Evolutionary conservation across 2,888 invertebrate species (phyloP), one percentile per base, ranked within the genome.

Genomic region (Hypolimnas misippus): DNA sequence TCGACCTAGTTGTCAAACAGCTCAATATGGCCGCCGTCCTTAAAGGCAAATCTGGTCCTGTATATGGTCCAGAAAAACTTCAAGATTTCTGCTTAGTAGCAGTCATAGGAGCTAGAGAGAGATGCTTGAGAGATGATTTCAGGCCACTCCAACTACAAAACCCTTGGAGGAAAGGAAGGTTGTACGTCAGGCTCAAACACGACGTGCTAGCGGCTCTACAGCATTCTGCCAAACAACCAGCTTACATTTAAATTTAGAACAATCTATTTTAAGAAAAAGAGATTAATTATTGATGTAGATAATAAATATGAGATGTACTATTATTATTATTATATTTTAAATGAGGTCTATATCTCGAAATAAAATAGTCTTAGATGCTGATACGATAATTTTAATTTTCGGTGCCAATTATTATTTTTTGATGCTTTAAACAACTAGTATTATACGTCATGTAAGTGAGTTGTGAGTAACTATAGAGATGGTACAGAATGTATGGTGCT

Each of bases 1-100:
- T 99, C 67, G 97, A 98, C 86, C 93, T 99, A 67, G 98, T 99
- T 19, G 97, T 99, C 57, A 97, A 98, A 81, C 98, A 99, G 84
- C 93, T 99, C 46, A 98, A 98, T 82, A 97, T 97, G 95, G 97
- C 98, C 12, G 97, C 97, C 57, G 95, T 96, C 16, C 89, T 97
- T 17, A 98, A 97, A 84, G 91, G 97, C 50, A 96, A 96, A 81
- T 94, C 96, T 44, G 97, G 97, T 0, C 98, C 98, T 0, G 95
- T 97, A 44, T 97, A 97, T 78, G 95, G 95, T 0, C 94, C 96
- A 1, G 97, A 97, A 57, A 95, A 96, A 82, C 89, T 98, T 64
- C 94, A 94, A 65, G 97, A 97, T 81, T 98, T 98, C 86, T 98
- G 98, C 82, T 93, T 99, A 50, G 98, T 98, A 2, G 98, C 98